Conservation (phyloP, 2,888 invertebrate species). For the Amitus sp. region DNA sequence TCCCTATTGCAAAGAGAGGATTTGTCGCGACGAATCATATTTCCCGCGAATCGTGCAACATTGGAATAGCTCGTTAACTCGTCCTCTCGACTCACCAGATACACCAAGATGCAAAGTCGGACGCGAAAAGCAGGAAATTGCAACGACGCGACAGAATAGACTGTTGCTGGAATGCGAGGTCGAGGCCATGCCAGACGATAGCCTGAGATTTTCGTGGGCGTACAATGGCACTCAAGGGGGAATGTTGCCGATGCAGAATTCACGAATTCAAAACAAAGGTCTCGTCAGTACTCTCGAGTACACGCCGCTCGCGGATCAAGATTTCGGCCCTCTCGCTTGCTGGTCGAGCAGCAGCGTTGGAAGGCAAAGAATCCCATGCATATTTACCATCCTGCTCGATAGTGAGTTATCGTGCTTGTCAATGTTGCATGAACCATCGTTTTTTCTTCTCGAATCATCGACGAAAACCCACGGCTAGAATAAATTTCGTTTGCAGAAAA, state of each 20-base stretch:
- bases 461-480: no score
- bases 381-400: constrained; percentile 83
- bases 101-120: constrained; percentile 82
- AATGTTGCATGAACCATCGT: constrained; percentile 22
- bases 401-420: constrained; percentile 69
- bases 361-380: constrained; percentile 81
- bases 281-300: constrained; percentile 70
- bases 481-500: no score
- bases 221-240: constrained; percentile 81
- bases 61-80: neutral
- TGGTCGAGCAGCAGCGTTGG: constrained; percentile 90
- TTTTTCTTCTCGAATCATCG: no score
- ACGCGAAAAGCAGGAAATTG: constrained; percentile 76
- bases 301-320: constrained; percentile 69
- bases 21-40: no score
- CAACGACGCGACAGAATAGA: constrained; percentile 78
- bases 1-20: no score
- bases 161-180: constrained; percentile 83
- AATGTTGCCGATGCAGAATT: constrained; percentile 77
- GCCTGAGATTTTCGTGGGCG: constrained; percentile 84
- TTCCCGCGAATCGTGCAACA: no score
- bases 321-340: constrained; percentile 86
- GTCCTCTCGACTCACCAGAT: constrained; percentile 67
- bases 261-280: constrained; percentile 69
- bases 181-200: constrained; percentile 79